Percentiles rank a stretch among this genome's conserved stretches.
phyloP scores from a whole-genome alignment of 2,888 invertebrate genomes.

The Sinelater perroti region DNA sequence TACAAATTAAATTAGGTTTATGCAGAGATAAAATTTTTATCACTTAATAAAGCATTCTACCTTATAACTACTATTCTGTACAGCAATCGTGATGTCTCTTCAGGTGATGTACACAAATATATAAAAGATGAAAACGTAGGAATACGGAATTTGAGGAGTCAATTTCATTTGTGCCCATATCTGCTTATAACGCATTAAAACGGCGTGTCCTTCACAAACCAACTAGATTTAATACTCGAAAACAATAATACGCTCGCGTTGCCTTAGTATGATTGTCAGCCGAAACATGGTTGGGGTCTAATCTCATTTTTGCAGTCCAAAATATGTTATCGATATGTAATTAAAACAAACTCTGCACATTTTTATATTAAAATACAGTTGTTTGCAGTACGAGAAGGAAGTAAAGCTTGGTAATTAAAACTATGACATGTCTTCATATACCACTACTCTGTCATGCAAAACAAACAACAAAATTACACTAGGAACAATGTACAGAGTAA shows the following conservation, averaged over 20 bases:
- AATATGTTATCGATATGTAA: neutral
- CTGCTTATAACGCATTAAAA: constrained; percentile 13
- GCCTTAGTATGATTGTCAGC: constrained; percentile 16
- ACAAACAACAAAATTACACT: constrained; percentile 43
- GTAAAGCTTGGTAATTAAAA: constrained; percentile 6
- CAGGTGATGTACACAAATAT: constrained; percentile 16
- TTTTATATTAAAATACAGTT: constrained; percentile 7
- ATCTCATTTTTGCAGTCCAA: constrained; percentile 8
- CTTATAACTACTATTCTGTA: constrained; percentile 9
- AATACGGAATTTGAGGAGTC: constrained; percentile 7
- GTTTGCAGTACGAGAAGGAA: constrained; percentile 4
- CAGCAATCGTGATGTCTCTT: constrained; percentile 7
- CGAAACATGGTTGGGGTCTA: neutral
- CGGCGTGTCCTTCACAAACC: constrained; percentile 21
- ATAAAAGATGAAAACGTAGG: constrained; percentile 1
- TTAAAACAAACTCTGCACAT: constrained; percentile 6
- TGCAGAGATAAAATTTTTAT: constrained; percentile 17
- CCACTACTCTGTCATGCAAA: constrained; percentile 7
- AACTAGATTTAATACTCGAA: constrained; percentile 18
- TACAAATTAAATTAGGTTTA: constrained; percentile 15
- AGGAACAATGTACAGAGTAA: constrained; percentile 46
- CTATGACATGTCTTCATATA: constrained; percentile 4
- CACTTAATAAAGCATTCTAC: constrained; percentile 11
- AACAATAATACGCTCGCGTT: neutral
- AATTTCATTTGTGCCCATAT: constrained; percentile 23